Evolutionary conservation across 2,113 vertebrate genomes (phyloP).

Genomic region (Chroicocephalus ridibundus): DNA sequence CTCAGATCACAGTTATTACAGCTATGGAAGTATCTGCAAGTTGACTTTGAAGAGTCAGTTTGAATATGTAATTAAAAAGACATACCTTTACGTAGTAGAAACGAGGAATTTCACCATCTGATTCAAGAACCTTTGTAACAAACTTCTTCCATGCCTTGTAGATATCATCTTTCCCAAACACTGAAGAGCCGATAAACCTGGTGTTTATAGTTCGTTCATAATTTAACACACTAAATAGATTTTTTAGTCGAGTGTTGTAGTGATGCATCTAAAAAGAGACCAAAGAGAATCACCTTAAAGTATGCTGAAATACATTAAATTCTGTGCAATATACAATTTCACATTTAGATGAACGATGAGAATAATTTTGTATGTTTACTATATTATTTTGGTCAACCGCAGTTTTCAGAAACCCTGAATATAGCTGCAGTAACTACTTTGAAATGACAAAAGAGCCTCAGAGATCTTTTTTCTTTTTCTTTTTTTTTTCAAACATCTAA

Average conservation of each 20-base stretch:
- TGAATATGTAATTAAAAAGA: neutral
- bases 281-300: neutral
- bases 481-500: neutral
- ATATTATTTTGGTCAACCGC: neutral
- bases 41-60: neutral
- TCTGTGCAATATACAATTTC: neutral
- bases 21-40: neutral
- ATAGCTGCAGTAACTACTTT: neutral
- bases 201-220: conserved; percentile 76
- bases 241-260: conserved; percentile 70
- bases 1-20: neutral
- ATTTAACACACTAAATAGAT: conserved; percentile 82
- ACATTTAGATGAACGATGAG: neutral
- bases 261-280: conserved; percentile 52
- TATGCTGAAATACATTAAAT: neutral
- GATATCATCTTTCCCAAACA: conserved; percentile 86
- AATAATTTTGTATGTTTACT: neutral
- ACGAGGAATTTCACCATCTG: conserved; percentile 5
- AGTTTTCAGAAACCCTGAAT: neutral
- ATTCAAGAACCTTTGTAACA: conserved; percentile 57
- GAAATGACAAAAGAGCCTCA: neutral
- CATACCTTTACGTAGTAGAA: conserved; percentile 94
- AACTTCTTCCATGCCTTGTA: conserved; percentile 77
- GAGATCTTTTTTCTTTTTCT: neutral
- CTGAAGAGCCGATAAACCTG: conserved; percentile 81